Evolutionary conservation across 1,140 invertebrate genomes (phyloP).

Genomic region (Drosophila navojoa): DNA sequence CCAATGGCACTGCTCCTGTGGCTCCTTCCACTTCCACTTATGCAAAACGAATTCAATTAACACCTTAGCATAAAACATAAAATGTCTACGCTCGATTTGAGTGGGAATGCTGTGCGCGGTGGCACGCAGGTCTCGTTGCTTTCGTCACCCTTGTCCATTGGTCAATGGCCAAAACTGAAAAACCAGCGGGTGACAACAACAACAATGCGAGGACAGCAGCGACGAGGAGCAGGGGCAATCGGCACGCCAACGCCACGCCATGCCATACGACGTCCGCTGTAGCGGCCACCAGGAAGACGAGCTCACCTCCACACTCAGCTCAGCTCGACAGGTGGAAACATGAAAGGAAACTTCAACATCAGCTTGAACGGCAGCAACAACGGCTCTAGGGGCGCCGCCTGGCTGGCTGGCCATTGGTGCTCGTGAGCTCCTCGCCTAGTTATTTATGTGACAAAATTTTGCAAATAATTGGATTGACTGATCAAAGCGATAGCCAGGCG

Average conservation of each 20-base stretch:
- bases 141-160: slow-evolving; percentile 62
- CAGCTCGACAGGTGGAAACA: slow-evolving; percentile 71
- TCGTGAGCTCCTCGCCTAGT: slow-evolving; percentile 58
- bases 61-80: slow-evolving; percentile 71
- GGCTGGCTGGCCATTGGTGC: neutral
- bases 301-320: neutral
- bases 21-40: slow-evolving; percentile 58
- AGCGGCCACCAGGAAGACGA: slow-evolving; percentile 40
- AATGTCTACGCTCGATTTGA: slow-evolving; percentile 36
- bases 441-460: slow-evolving; percentile 84
- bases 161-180: neutral
- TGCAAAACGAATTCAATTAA: slow-evolving; percentile 84
- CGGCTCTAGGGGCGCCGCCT: slow-evolving; percentile 35
- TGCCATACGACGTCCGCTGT: slow-evolving; percentile 28
- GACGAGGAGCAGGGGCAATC: slow-evolving; percentile 55
- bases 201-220: slow-evolving; percentile 1
- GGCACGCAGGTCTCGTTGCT: slow-evolving; percentile 63
- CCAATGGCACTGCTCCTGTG: neutral
- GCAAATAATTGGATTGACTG: slow-evolving; percentile 84
- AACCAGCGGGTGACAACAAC: slow-evolving; percentile 48
- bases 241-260: slow-evolving; percentile 60
- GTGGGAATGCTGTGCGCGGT: slow-evolving; percentile 52
- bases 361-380: neutral
- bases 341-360: slow-evolving; percentile 52
- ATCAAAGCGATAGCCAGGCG: slow-evolving; percentile 80